Percentiles rank a stretch among this genome's conserved stretches.
These are phyloP conservation scores for Leptodactylus fuscus DNA, from an alignment of 2,113 vertebrate species.

Conservation along the genomic window DNA sequence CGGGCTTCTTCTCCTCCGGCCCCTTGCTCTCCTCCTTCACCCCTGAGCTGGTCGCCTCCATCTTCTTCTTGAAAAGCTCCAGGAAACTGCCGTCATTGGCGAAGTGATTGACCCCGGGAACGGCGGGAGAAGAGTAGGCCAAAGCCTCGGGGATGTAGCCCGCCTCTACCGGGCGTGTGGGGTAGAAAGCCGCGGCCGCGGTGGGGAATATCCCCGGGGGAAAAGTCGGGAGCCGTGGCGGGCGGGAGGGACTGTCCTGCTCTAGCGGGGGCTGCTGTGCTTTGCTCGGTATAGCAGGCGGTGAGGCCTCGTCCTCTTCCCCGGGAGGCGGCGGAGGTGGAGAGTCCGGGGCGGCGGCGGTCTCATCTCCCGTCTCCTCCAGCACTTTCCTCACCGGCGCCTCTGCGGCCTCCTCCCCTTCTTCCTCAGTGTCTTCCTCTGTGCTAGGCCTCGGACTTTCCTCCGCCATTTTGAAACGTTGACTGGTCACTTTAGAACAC, in stretches of 20 bases:
- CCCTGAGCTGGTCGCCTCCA: slow-evolving; percentile 71
- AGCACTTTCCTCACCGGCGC: slow-evolving; percentile 80
- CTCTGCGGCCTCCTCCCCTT: slow-evolving; percentile 61
- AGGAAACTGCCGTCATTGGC: slow-evolving; percentile 96
- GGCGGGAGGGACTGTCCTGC: no score
- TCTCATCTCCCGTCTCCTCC: slow-evolving; percentile 67
- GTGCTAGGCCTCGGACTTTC: slow-evolving; percentile 70
- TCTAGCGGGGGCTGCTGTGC: no score
- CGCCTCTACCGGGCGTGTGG: no score
- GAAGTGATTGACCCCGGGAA: slow-evolving; percentile 81
- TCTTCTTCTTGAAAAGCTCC: slow-evolving; percentile 93
- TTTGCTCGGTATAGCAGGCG: background rate
- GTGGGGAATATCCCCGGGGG: background rate
- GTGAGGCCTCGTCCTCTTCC: background rate
- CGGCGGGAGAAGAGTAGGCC: slow-evolving; percentile 25
- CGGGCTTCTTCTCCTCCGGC: background rate
- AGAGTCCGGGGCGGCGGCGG: background rate
- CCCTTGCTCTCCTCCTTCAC: background rate
- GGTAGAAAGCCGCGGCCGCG: background rate
- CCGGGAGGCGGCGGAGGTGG: background rate
- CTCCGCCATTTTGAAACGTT: slow-evolving; percentile 71
- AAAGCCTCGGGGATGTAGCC: no score
- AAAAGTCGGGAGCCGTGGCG: no score
- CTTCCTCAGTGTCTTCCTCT: slow-evolving; percentile 65
- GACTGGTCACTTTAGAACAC: background rate